Conservation (phyloP, 2,888 invertebrate genomes). For the Vanessa cardui region DNA sequence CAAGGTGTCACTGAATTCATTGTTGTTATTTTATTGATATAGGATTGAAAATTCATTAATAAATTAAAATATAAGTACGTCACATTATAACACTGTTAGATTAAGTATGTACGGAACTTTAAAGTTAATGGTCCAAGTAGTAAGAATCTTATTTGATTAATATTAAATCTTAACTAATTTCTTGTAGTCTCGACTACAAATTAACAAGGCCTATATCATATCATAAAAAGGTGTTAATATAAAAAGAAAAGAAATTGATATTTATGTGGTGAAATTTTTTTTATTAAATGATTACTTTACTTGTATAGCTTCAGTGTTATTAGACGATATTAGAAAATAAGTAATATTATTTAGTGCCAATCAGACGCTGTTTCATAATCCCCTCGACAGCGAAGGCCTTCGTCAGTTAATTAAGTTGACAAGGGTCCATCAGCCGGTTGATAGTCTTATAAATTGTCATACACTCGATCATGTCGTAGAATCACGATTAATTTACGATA, state of each 20-base stretch:
- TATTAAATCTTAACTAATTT: too few species aligned
- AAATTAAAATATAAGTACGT: too few species aligned
- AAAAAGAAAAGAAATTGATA: not conserved
- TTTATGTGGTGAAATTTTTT: not conserved
- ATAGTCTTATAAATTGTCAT: conserved; percentile 31
- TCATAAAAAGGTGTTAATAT: not conserved
- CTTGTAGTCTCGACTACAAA: too few species aligned
- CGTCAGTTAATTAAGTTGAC: conserved; percentile 53
- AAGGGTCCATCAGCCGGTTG: conserved; percentile 45
- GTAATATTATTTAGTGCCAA: conserved; percentile 41
- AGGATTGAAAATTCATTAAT: too few species aligned
- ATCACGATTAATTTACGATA: not conserved
- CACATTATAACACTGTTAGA: too few species aligned
- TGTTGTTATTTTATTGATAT: too few species aligned
- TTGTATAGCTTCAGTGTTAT: not conserved
- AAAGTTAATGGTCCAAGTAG: too few species aligned
- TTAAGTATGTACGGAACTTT: too few species aligned
- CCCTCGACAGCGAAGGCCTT: conserved; percentile 46
- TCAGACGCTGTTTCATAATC: conserved; percentile 44
- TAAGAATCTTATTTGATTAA: too few species aligned
- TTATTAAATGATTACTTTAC: not conserved
- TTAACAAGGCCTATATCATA: too few species aligned
- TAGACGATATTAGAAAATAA: conserved; percentile 17
- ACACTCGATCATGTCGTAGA: not conserved
- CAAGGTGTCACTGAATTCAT: too few species aligned